A percentile compares a stretch with the other conserved stretches of the same genome.
phyloP scores from a whole-genome alignment of 2,113 vertebrate species.

The Perognathus longimembris region DNA sequence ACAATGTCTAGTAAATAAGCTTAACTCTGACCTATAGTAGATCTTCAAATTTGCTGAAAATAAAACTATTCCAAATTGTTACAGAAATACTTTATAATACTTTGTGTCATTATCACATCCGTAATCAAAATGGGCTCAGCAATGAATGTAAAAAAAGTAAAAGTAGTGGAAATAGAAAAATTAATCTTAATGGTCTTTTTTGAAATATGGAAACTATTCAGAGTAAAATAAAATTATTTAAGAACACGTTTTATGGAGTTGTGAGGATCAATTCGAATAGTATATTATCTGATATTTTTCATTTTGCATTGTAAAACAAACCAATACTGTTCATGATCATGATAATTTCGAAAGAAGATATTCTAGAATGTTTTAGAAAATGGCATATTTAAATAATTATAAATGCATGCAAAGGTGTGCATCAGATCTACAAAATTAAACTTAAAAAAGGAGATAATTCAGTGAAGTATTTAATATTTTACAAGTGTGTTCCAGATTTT shows the following conservation, averaged over 20 bases:
- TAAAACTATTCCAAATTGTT: constrained; percentile 58
- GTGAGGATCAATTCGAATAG: constrained; percentile 2
- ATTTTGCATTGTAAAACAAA: constrained; percentile 3
- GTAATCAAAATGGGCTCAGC: background rate
- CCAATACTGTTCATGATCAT: background rate
- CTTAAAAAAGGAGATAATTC: background rate
- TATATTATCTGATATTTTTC: background rate
- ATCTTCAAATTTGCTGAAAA: constrained; percentile 60
- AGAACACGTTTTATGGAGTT: background rate
- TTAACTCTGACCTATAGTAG: constrained; percentile 48
- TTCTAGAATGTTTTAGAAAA: constrained; percentile 27
- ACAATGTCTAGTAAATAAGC: constrained; percentile 65
- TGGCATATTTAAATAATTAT: background rate
- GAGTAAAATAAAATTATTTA: background rate
- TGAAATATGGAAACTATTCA: background rate
- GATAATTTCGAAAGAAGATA: background rate
- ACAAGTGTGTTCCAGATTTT: background rate
- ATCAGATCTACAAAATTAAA: background rate
- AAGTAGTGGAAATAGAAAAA: background rate
- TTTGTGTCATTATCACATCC: background rate
- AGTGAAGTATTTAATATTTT: background rate
- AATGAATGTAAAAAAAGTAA: background rate
- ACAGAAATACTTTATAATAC: constrained; percentile 18
- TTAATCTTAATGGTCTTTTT: background rate
- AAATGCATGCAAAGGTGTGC: background rate